Evolutionary conservation across 2,113 vertebrate species (phyloP).

Genomic region (Hippolais icterina): DNA sequence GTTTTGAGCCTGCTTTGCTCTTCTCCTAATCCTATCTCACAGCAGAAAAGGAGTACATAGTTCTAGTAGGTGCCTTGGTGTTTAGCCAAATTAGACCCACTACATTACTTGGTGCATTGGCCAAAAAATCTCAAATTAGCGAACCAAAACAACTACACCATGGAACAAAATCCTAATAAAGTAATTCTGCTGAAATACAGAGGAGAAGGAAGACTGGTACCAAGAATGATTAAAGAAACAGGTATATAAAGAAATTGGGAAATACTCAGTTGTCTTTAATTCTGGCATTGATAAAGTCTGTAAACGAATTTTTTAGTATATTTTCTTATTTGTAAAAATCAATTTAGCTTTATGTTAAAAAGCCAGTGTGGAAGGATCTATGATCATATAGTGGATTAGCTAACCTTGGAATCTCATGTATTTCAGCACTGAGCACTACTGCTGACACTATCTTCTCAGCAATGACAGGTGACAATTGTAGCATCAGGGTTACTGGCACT

Average conservation of each 20-base stretch:
- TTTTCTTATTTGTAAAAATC: neutral
- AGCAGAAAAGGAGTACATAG: neutral
- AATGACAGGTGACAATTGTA: neutral
- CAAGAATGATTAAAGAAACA: neutral
- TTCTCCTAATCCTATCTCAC: neutral
- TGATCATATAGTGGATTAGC: neutral
- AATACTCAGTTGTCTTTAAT: neutral
- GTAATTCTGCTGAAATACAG: neutral
- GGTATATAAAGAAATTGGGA: neutral
- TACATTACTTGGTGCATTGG: neutral
- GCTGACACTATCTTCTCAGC: neutral
- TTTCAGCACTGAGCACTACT: neutral
- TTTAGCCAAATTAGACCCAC: neutral
- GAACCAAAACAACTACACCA: neutral
- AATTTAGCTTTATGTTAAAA: neutral
- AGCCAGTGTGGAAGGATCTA: neutral
- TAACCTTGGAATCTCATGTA: neutral
- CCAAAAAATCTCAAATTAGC: neutral
- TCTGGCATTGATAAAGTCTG: neutral
- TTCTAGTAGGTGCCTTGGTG: neutral
- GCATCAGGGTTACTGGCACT: neutral
- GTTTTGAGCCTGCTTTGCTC: neutral
- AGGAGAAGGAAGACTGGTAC: neutral
- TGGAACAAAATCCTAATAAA: neutral
- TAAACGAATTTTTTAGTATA: neutral